Evolutionary conservation across 1,140 invertebrate species (phyloP).

Genomic region (Dreissena polymorpha): DNA sequence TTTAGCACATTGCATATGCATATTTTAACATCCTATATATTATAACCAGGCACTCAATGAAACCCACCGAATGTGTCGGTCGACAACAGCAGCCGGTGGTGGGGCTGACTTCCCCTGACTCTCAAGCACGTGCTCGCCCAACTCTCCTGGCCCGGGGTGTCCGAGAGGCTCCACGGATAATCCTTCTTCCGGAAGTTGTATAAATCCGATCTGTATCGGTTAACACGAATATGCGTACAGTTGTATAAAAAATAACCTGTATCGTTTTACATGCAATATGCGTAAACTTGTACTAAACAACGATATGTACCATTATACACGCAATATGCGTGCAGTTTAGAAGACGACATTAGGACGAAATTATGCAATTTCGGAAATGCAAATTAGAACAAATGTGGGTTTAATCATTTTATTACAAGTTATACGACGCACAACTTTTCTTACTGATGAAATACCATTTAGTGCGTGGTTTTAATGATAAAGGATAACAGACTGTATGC

Average conservation of each 20-base stretch:
- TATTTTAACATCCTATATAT: too few relatives aligned
- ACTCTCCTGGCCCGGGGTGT: not conserved
- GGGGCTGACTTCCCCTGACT: conserved; percentile 11
- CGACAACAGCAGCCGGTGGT: too few relatives aligned
- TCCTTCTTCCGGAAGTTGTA: conserved; percentile 26
- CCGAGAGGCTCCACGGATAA: conserved; percentile 7
- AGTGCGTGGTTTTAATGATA: too few relatives aligned
- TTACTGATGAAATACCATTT: too few relatives aligned
- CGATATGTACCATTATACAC: conserved; percentile 9
- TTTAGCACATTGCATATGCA: not conserved
- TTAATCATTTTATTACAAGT: not conserved
- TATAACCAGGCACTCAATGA: too few relatives aligned
- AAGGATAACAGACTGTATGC: too few relatives aligned
- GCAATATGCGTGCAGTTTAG: not conserved
- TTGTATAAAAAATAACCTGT: not conserved
- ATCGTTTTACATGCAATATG: not conserved
- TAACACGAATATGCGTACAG: not conserved
- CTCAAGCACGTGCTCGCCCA: conserved; percentile 12
- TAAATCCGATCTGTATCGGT: conserved; percentile 20
- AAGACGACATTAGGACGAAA: not conserved
- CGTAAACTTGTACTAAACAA: not conserved
- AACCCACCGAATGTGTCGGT: too few relatives aligned
- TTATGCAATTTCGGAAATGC: not conserved
- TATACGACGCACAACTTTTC: not conserved
- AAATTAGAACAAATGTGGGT: not conserved